phyloP scores from a whole-genome alignment of 1,140 invertebrate genomes.

The Drosophila takahashii region DNA sequence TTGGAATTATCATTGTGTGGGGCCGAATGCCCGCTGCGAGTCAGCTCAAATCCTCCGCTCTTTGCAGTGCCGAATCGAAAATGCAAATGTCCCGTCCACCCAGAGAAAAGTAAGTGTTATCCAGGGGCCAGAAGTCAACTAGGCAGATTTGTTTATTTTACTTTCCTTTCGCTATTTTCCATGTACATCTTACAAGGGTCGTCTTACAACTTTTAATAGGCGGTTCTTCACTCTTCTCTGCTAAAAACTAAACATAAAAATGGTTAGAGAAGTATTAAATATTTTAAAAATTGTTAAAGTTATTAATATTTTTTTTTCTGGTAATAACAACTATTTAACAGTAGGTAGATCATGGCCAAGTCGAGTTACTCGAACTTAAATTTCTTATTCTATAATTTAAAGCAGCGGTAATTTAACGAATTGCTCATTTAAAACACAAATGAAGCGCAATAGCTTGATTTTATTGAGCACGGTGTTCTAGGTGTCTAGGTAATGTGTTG shows the following conservation, averaged over 20 bases:
- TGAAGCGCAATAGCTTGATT: not conserved
- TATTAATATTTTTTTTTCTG: too few relatives aligned
- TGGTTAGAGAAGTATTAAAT: too few relatives aligned
- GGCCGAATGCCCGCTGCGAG: slow-evolving; percentile 34
- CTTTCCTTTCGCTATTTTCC: not conserved
- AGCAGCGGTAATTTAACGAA: not conserved
- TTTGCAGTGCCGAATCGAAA: slow-evolving; percentile 1
- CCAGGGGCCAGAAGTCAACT: slow-evolving; percentile 6
- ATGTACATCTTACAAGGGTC: not conserved
- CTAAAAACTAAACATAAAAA: too few relatives aligned
- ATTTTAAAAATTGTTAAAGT: too few relatives aligned
- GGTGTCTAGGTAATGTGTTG: not conserved
- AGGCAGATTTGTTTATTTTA: slow-evolving; percentile 13
- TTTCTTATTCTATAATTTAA: too few relatives aligned
- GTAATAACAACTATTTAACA: too few relatives aligned
- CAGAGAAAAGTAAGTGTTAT: not conserved
- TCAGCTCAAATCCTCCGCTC: not conserved
- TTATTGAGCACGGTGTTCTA: not conserved
- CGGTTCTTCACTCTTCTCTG: too few relatives aligned
- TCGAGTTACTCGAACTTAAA: too few relatives aligned
- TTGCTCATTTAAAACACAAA: not conserved
- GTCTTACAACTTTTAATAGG: too few relatives aligned
- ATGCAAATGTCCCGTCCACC: slow-evolving; percentile 7
- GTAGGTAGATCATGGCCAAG: too few relatives aligned
- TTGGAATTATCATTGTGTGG: slow-evolving; percentile 49